Evolutionary conservation across 1,140 invertebrate species (phyloP).

Genomic region (Luehdorfia chinensis): DNA sequence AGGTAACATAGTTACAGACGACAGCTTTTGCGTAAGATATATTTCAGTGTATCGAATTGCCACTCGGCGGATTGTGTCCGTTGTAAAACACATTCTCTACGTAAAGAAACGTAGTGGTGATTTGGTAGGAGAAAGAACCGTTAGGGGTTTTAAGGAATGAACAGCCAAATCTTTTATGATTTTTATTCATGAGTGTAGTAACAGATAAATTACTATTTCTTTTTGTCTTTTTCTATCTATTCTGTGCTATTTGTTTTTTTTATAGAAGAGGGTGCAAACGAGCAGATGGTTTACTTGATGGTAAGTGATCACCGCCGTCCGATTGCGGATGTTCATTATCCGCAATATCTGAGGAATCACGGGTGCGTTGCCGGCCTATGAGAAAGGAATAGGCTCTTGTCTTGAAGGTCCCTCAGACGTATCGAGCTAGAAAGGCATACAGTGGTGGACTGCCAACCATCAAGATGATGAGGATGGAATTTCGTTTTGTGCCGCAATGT

Average conservation of each 20-base stretch:
- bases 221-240: not conserved
- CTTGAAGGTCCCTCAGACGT: too few relatives aligned
- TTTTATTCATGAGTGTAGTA: not conserved
- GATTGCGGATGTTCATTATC: too few relatives aligned
- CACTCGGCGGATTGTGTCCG: not conserved
- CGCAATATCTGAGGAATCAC: too few relatives aligned
- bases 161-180: not conserved
- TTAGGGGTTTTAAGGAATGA: not conserved
- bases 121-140: not conserved
- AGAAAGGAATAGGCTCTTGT: too few relatives aligned
- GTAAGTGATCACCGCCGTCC: too few relatives aligned
- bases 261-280: too few relatives aligned
- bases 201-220: not conserved
- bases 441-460: too few relatives aligned
- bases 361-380: too few relatives aligned
- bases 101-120: slow-evolving; percentile 2
- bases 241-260: not conserved
- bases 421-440: too few relatives aligned
- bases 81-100: slow-evolving; percentile 9
- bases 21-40: slow-evolving; percentile 3
- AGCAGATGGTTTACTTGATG: too few relatives aligned
- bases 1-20: slow-evolving; percentile 2
- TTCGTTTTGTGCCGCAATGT: too few relatives aligned
- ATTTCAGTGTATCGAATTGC: slow-evolving; percentile 14
- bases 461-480: too few relatives aligned